These are phyloP conservation scores for Cuculus canorus DNA, from an alignment of 2,797 vertebrate species.

Conservation along the genomic window DNA sequence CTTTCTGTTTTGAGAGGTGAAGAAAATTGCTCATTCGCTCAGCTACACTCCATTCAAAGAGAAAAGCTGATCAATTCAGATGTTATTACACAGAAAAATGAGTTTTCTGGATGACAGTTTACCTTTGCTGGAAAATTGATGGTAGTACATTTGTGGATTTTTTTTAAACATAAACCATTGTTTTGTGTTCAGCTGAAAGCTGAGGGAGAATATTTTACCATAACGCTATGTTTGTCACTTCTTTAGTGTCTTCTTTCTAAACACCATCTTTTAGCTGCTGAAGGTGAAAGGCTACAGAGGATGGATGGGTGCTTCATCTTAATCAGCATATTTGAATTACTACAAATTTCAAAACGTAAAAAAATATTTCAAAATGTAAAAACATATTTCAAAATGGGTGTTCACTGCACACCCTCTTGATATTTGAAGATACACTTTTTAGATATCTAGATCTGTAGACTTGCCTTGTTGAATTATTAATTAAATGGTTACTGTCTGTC, in stretches of 20 bases:
- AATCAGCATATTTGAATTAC: background rate
- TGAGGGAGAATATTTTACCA: background rate
- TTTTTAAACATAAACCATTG: background rate
- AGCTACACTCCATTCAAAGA: background rate
- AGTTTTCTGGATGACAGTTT: background rate
- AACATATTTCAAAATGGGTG: background rate
- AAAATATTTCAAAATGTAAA: background rate
- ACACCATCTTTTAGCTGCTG: background rate
- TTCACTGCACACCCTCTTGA: background rate
- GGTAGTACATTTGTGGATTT: background rate
- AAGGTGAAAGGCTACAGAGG: background rate
- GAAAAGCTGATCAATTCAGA: background rate
- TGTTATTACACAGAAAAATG: background rate
- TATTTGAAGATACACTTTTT: background rate
- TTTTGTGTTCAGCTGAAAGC: background rate
- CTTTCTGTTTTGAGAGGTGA: background rate
- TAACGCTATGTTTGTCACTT: background rate
- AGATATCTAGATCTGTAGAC: background rate
- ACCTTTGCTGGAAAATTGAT: background rate
- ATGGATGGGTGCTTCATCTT: background rate
- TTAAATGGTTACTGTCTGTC: background rate
- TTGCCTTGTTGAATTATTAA: background rate
- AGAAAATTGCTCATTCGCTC: slow-evolving; percentile 7
- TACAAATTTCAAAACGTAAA: background rate
- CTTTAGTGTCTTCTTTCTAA: background rate